Evolutionary conservation across 1,140 invertebrate species (phyloP).

Genomic region (Mya arenaria): DNA sequence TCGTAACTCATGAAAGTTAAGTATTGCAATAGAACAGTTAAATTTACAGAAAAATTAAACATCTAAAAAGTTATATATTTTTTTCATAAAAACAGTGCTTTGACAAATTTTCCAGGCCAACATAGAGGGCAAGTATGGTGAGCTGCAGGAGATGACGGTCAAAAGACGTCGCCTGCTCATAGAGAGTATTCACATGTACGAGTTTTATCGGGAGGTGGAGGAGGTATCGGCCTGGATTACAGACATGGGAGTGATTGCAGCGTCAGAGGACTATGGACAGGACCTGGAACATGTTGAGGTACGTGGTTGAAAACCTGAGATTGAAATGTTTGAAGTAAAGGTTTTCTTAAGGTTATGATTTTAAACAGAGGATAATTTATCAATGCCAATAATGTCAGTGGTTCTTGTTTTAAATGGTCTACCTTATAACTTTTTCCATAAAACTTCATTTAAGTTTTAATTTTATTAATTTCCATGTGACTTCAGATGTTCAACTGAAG

Average conservation of each 20-base stretch:
- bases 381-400: no score
- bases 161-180: constrained; percentile 95
- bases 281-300: constrained; percentile 98
- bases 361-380: no score
- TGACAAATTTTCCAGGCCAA: constrained; percentile 67
- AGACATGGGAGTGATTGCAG: constrained; percentile 97
- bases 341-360: no score
- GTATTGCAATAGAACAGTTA: background rate
- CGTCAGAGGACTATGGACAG: constrained; percentile 97
- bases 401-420: no score
- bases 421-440: no score
- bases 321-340: no score
- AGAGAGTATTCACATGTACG: constrained; percentile 98
- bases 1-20: background rate
- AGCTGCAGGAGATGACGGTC: constrained; percentile 75
- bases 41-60: no score
- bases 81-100: no score
- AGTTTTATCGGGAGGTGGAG: constrained; percentile 98
- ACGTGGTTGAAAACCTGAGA: no score
- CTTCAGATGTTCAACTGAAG: background rate
- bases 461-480: no score
- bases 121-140: constrained; percentile 74
- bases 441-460: no score
- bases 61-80: constrained; percentile 83
- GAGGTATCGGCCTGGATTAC: constrained; percentile 99